These are phyloP conservation scores for Tauraco erythrolophus DNA, from an alignment of 2,113 vertebrate species.

Conservation along the genomic window DNA sequence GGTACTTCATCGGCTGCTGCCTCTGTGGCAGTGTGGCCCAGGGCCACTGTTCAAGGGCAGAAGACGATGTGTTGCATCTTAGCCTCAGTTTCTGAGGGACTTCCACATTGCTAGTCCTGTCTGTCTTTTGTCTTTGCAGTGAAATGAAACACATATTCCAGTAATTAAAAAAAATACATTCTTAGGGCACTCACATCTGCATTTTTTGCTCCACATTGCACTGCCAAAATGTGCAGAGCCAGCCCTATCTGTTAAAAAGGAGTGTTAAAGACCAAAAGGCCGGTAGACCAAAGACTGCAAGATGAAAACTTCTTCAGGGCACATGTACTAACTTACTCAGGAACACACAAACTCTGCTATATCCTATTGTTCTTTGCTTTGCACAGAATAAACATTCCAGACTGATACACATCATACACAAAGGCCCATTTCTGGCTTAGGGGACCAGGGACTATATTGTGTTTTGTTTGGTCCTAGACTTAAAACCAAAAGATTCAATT, in stretches of 20 bases:
- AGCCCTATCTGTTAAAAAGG: background rate
- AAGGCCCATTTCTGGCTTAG: background rate
- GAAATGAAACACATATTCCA: background rate
- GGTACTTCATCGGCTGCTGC: background rate
- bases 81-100: background rate
- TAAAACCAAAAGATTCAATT: background rate
- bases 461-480: background rate
- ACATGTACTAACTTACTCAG: background rate
- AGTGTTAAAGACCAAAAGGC: background rate
- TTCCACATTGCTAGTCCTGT: background rate
- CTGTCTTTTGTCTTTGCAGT: background rate
- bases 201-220: background rate
- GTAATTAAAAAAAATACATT: background rate
- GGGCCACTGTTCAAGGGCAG: background rate
- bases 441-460: background rate
- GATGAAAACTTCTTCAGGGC: background rate
- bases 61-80: background rate
- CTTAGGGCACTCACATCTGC: background rate
- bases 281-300: background rate
- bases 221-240: background rate
- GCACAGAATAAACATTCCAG: slow-evolving; percentile 10
- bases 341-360: background rate
- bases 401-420: background rate
- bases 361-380: background rate
- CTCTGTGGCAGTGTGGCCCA: background rate